These are phyloP conservation scores for Chelmon rostratus DNA, from an alignment of 2,797 vertebrate species.

Conservation along the genomic window DNA sequence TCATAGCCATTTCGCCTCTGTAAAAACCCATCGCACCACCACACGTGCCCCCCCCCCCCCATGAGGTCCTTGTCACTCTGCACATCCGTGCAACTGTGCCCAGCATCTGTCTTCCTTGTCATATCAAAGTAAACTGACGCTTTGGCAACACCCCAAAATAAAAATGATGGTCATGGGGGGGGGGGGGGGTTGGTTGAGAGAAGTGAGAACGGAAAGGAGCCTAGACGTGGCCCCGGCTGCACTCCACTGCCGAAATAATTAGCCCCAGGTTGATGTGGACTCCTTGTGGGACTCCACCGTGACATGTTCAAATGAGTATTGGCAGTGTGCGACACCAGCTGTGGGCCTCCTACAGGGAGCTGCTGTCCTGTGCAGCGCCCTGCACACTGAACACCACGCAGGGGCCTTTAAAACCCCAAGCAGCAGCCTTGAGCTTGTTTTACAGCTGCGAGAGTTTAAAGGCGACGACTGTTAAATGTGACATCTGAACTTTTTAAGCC, in stretches of 20 bases:
- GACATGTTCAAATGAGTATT: conserved; percentile 81
- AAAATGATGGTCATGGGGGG: conserved; percentile 39
- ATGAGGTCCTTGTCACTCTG: conserved; percentile 67
- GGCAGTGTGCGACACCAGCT: conserved; percentile 81
- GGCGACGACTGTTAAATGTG: conserved; percentile 48
- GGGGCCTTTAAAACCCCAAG: conserved; percentile 32
- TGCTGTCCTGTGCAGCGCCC: conserved; percentile 42
- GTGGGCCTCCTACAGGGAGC: conserved; percentile 72
- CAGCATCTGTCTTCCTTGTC: conserved; percentile 71
- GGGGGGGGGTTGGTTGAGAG: too few relatives aligned
- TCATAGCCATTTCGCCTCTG: conserved; percentile 58
- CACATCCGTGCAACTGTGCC: conserved; percentile 65
- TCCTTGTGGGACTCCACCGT: conserved; percentile 73
- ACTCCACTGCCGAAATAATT: conserved; percentile 79
- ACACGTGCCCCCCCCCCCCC: conserved; percentile 43
- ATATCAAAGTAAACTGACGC: conserved; percentile 67
- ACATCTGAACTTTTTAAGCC: conserved; percentile 40
- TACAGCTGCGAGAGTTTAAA: conserved; percentile 14
- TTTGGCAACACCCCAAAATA: conserved; percentile 68
- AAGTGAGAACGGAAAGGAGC: conserved; percentile 69
- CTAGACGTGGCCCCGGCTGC: conserved; percentile 75
- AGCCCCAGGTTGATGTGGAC: conserved; percentile 77
- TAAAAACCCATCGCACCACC: conserved; percentile 48
- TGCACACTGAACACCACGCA: conserved; percentile 34
- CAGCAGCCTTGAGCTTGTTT: conserved; percentile 43